Percentiles rank a stretch among this genome's conserved stretches.
Evolutionary conservation across 2,888 invertebrate species (phyloP).

Genomic region (Drosophila robusta): DNA sequence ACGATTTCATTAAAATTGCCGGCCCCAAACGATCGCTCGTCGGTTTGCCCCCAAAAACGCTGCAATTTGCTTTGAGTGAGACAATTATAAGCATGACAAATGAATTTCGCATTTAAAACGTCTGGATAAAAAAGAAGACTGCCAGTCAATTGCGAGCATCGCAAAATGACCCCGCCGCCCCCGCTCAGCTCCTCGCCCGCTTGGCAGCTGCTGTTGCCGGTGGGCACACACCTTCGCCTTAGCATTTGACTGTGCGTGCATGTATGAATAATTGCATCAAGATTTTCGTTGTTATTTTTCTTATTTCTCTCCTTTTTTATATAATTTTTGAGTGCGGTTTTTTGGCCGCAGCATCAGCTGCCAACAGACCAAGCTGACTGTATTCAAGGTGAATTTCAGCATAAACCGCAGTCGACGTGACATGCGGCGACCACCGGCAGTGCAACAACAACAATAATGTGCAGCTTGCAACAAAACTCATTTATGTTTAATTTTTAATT

Average conservation of each 20-base stretch:
- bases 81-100: constrained; percentile 83
- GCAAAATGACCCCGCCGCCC: constrained; percentile 7
- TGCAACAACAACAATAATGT: constrained; percentile 35
- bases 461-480: constrained; percentile 44
- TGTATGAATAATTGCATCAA: constrained; percentile 81
- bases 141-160: constrained; percentile 66
- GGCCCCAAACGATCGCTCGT: constrained; percentile 55
- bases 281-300: constrained; percentile 59
- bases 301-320: constrained; percentile 9
- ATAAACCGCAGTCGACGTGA: constrained; percentile 72
- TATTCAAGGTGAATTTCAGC: constrained; percentile 77
- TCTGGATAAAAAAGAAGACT: constrained; percentile 22
- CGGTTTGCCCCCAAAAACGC: constrained; percentile 52
- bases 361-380: constrained; percentile 26
- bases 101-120: constrained; percentile 77
- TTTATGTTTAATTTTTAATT: constrained; percentile 77
- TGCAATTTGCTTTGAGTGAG: constrained; percentile 75
- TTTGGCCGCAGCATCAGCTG: constrained; percentile 59
- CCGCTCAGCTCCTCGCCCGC: background rate
- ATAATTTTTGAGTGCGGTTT: constrained; percentile 26
- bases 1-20: constrained; percentile 81
- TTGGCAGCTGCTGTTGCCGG: constrained; percentile 68
- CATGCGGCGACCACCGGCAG: constrained; percentile 73
- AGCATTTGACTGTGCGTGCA: constrained; percentile 48
- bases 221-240: constrained; percentile 70